These are phyloP conservation scores for Heliocidaris erythrogramma DNA, from an alignment of 35 echinoderm and acorn worm genomes.

Conservation along the genomic window DNA sequence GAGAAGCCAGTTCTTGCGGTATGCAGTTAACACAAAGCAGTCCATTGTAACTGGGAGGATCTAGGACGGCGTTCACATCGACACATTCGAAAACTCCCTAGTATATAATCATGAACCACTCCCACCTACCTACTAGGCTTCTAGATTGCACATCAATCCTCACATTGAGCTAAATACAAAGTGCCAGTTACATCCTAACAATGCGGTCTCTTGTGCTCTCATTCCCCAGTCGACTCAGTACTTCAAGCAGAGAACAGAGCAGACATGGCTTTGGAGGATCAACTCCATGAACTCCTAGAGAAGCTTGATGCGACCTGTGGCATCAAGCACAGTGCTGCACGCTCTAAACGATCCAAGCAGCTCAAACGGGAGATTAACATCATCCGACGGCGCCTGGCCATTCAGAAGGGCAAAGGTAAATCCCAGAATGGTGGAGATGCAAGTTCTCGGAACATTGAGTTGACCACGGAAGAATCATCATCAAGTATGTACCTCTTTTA, in stretches of 20 bases:
- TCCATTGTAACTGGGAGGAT: too few relatives aligned
- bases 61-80: too few relatives aligned
- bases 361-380: constrained; percentile 89
- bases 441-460: constrained; percentile 33
- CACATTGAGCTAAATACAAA: too few relatives aligned
- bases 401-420: constrained; percentile 62
- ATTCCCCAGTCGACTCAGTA: constrained; percentile 76
- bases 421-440: constrained; percentile 21
- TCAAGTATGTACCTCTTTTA: constrained; percentile 50
- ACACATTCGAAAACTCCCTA: too few relatives aligned
- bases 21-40: too few relatives aligned
- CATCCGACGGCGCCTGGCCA: constrained; percentile 80
- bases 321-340: constrained; percentile 84
- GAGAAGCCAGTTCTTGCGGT: too few relatives aligned
- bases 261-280: constrained; percentile 87
- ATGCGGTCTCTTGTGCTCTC: not conserved
- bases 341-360: constrained; percentile 90
- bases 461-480: constrained; percentile 68
- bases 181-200: not conserved
- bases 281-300: constrained; percentile 82
- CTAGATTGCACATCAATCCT: too few relatives aligned
- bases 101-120: not conserved
- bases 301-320: constrained; percentile 92
- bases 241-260: constrained; percentile 79
- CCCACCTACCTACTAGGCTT: not conserved